These are phyloP conservation scores for Boloria euphrosyne DNA, from an alignment of 2,888 invertebrate genomes.

Conservation along the genomic window DNA sequence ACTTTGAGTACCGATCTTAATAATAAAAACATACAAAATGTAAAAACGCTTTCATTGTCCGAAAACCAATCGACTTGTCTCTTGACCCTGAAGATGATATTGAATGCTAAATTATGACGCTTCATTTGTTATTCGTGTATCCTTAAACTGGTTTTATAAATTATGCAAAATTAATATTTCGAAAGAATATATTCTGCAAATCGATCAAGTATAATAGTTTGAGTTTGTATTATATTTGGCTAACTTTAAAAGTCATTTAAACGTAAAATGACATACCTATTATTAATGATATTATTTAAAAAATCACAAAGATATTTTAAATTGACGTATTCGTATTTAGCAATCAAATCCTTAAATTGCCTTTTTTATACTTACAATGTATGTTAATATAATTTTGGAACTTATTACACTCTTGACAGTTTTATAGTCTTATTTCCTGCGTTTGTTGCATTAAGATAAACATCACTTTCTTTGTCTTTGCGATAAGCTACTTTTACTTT, in stretches of 20 bases:
- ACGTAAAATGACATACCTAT: too few relatives aligned
- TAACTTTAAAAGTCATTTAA: too few relatives aligned
- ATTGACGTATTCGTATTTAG: too few relatives aligned
- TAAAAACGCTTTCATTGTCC: conserved; percentile 10
- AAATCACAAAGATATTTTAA: too few relatives aligned
- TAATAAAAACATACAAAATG: conserved; percentile 4
- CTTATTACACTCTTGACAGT: conserved; percentile 45
- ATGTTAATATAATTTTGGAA: conserved; percentile 35
- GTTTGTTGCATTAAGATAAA: conserved; percentile 58
- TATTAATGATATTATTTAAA: too few relatives aligned
- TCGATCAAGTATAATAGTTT: too few relatives aligned
- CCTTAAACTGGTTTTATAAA: conserved; percentile 13
- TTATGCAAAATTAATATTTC: conserved; percentile 22
- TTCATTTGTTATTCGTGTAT: conserved; percentile 38
- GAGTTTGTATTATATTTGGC: too few relatives aligned
- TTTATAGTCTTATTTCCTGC: conserved; percentile 50
- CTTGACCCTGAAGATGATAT: conserved; percentile 25
- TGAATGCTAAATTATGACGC: conserved; percentile 31
- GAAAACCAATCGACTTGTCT: conserved; percentile 18
- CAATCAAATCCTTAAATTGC: too few relatives aligned
- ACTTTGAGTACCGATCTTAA: neutral
- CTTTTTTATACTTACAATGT: too few relatives aligned
- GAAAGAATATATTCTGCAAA: conserved; percentile 24
- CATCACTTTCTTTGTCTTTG: conserved; percentile 44
- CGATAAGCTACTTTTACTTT: conserved; percentile 49